These are phyloP conservation scores for Achlya flavicornis DNA, from an alignment of 2,888 invertebrate genomes.

Conservation along the genomic window DNA sequence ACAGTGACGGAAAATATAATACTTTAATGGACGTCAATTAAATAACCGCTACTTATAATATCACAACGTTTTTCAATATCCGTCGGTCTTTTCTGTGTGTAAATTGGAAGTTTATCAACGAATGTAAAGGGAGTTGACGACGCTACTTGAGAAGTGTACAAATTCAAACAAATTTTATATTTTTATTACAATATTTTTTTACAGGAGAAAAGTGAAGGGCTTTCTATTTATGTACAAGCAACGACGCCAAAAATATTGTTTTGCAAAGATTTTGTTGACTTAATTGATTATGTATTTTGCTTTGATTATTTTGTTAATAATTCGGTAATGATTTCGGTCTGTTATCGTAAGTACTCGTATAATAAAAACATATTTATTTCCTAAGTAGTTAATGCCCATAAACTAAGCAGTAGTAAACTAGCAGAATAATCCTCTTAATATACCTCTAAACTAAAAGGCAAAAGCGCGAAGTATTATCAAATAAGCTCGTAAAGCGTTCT, in stretches of 20 bases:
- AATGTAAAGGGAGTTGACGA: background rate
- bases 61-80: background rate
- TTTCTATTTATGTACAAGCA: background rate
- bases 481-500: constrained; percentile 6
- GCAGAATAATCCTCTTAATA: background rate
- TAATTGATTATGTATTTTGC: background rate
- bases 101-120: background rate
- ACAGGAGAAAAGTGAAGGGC: background rate
- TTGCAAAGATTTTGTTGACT: too few species aligned
- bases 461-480: background rate
- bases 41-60: background rate
- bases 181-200: background rate
- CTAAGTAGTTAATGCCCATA: background rate
- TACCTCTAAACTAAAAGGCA: background rate
- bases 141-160: background rate
- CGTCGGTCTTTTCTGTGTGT: background rate
- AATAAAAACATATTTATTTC: background rate
- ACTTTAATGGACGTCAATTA: background rate
- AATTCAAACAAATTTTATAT: background rate
- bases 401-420: background rate
- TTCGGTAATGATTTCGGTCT: background rate
- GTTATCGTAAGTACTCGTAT: background rate
- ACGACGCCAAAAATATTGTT: too few species aligned
- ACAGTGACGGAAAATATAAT: background rate
- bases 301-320: background rate